Evolutionary conservation across 1,140 invertebrate genomes (phyloP).

Genomic region (Cyrtorhinus lividipennis): DNA sequence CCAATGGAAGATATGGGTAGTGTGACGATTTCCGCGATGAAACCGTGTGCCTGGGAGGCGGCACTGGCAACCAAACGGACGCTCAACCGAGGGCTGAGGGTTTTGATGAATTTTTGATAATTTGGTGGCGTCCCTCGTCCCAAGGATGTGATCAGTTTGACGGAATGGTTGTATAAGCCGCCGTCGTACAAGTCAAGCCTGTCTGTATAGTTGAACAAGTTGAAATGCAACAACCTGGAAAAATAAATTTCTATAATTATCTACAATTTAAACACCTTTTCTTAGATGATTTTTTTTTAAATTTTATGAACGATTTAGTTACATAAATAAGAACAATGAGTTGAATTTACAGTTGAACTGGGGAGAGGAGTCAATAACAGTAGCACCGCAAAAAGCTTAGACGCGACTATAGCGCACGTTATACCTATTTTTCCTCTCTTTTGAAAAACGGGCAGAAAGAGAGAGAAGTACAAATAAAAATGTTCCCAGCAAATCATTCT

Average conservation of each 20-base stretch:
- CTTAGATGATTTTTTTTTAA: no score
- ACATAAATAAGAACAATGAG: no score
- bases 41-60: constrained; percentile 82
- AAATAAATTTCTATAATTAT: constrained; percentile 9
- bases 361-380: no score
- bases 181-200: constrained; percentile 81
- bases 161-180: constrained; percentile 61
- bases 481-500: no score
- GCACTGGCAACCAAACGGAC: constrained; percentile 88
- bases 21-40: constrained; percentile 93
- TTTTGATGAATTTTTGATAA: constrained; percentile 62
- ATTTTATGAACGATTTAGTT: no score
- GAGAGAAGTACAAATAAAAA: no score
- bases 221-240: constrained; percentile 71
- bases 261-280: no score
- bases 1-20: constrained; percentile 81
- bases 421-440: no score
- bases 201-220: constrained; percentile 87
- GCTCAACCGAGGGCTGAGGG: constrained; percentile 64
- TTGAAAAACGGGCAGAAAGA: no score
- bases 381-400: no score
- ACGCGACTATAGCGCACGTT: no score
- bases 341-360: no score
- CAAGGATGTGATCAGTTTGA: constrained; percentile 51
- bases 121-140: constrained; percentile 53